Evolutionary conservation across 35 echinoderm and acorn worm genomes (phyloP).

Genomic region (Patiria miniata): DNA sequence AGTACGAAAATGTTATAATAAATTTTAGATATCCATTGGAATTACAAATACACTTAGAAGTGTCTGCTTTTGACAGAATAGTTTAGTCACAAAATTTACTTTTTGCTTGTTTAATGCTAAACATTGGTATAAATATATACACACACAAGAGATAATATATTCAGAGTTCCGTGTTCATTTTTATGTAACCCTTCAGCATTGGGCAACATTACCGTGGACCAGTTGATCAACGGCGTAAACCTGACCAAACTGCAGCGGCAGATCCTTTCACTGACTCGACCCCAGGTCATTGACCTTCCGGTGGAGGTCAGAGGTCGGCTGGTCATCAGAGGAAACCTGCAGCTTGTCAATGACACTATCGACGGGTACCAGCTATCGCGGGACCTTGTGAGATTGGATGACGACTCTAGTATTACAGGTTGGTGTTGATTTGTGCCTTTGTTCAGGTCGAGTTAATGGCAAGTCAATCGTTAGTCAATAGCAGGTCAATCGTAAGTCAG

Average conservation of each 20-base stretch:
- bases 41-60: no score
- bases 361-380: background rate
- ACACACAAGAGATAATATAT: no score
- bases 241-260: slow-evolving; percentile 5
- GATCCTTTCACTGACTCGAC: background rate
- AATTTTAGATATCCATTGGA: no score
- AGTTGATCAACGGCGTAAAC: slow-evolving; percentile 5
- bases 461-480: no score
- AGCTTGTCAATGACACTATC: slow-evolving; percentile 15
- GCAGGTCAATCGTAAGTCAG: no score
- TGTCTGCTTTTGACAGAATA: no score
- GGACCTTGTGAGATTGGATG: background rate
- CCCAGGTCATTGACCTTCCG: background rate
- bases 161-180: no score
- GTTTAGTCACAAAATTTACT: no score
- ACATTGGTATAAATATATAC: no score
- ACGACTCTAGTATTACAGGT: background rate
- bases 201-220: background rate
- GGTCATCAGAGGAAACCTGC: background rate
- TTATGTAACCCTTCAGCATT: background rate
- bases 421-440: background rate
- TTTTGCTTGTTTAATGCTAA: no score
- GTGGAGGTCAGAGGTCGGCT: background rate
- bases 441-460: no score
- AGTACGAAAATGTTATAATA: no score